These are phyloP conservation scores for Lerista edwardsae DNA, from an alignment of 2,797 vertebrate species.

Conservation along the genomic window DNA sequence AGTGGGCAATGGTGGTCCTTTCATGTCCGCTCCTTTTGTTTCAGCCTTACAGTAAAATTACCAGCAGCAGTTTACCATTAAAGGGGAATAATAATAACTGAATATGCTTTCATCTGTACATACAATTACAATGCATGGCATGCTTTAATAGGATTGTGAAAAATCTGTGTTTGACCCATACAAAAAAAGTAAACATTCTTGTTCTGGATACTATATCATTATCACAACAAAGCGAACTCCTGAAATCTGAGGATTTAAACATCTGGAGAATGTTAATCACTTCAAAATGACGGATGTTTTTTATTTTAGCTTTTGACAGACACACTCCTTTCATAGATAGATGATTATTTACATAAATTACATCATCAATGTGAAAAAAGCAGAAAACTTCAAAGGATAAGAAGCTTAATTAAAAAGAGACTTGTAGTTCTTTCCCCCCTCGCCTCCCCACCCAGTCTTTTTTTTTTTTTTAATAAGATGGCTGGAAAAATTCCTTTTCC, in stretches of 20 bases:
- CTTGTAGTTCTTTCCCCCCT: slow-evolving; percentile 65
- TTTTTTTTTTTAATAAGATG: slow-evolving; percentile 39
- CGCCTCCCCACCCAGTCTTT: slow-evolving; percentile 22
- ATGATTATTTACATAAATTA: slow-evolving; percentile 88
- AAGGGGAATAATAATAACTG: slow-evolving; percentile 83
- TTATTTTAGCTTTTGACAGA: slow-evolving; percentile 87
- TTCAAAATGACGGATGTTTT: slow-evolving; percentile 90
- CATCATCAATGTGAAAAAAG: slow-evolving; percentile 81
- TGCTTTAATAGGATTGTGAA: slow-evolving; percentile 85
- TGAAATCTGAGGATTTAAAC: slow-evolving; percentile 88
- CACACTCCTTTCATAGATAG: slow-evolving; percentile 82
- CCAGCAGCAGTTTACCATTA: slow-evolving; percentile 88
- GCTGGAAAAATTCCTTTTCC: slow-evolving; percentile 42
- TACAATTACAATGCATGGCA: slow-evolving; percentile 83
- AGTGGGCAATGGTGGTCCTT: slow-evolving; percentile 84
- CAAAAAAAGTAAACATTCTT: slow-evolving; percentile 88
- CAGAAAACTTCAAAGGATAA: slow-evolving; percentile 79
- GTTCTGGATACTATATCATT: slow-evolving; percentile 89
- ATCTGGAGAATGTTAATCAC: slow-evolving; percentile 91
- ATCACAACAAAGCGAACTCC: slow-evolving; percentile 90
- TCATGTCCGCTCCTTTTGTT: slow-evolving; percentile 79
- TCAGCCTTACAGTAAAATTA: slow-evolving; percentile 82
- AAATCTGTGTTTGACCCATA: slow-evolving; percentile 83
- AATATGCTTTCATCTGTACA: slow-evolving; percentile 86
- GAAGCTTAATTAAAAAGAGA: slow-evolving; percentile 80